Percentiles rank a stretch among this genome's conserved stretches.
These are phyloP conservation scores for Oceanites oceanicus DNA, from an alignment of 2,113 vertebrate genomes.

Conservation along the genomic window DNA sequence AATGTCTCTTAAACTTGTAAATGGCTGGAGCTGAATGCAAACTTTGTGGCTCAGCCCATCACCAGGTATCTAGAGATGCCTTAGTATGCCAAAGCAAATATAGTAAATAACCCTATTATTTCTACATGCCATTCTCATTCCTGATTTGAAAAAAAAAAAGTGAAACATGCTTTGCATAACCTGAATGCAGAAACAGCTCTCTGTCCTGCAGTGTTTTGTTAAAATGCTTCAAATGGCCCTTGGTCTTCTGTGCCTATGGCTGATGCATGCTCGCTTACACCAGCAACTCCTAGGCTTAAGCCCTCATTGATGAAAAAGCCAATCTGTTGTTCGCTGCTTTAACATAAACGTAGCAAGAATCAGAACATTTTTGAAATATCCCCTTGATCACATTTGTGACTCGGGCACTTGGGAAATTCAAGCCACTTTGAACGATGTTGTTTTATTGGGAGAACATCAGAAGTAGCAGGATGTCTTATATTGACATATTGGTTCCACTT, in stretches of 20 bases:
- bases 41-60: neutral
- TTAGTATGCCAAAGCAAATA: neutral
- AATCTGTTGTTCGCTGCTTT: neutral
- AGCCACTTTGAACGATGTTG: neutral
- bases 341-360: neutral
- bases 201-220: neutral
- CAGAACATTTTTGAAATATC: neutral
- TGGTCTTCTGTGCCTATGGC: neutral
- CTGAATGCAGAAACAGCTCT: neutral
- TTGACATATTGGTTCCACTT: conserved; percentile 55
- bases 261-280: fast-evolving
- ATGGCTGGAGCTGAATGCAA: neutral
- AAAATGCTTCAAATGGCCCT: neutral
- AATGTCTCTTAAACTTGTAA: neutral
- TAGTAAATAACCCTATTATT: neutral
- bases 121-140: neutral
- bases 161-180: neutral
- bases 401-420: neutral
- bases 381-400: neutral
- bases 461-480: conserved; percentile 7
- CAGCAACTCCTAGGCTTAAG: neutral
- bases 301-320: neutral
- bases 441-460: conserved; percentile 12
- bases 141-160: neutral
- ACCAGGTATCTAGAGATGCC: neutral